Evolutionary conservation across 37 sponge, comb jelly and placozoan species (phyloP), one percentile per base, ranked within the genome.

Genomic region (Amphimedon queenslandica): DNA sequence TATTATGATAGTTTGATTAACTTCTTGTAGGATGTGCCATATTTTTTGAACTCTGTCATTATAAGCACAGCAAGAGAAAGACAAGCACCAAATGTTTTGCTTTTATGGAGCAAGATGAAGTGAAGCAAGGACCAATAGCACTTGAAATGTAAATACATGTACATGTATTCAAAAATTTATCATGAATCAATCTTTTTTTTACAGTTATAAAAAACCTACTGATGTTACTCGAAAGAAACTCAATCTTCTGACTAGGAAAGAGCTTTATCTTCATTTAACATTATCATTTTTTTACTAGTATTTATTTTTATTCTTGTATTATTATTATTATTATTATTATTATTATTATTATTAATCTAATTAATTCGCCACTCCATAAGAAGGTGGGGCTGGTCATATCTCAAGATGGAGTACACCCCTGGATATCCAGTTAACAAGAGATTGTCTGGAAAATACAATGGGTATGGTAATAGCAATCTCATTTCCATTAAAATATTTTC

Each of bases 181-280:
- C n/a, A n/a, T 47, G 13, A 47, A 13, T 47, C 53, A 47, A 13
- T 47, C 53, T 47, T 47, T 8, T 8, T 47, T 47, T 8, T 47
- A 35, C 43, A 91, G 92, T 29, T 91, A 91, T 65, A 91, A 86
- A 66, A 91, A 91, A 57, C 92, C 92, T 66, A 82, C 87, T 20
- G 83, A 91, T 33, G 86, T 73, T 53, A 75, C 37, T 51, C 67
- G 83, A 1, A 81, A 86, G 74, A 84, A 80, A 34, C 72, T 91
- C 24, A 53, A 68, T 40, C 82, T 91, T 13, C 76, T 87, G 51
- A 81, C 87, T 20, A 66, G 53, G 21, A 91, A 91, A 63, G 83
- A 82, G n/a, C 83, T 87, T 57, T 91, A 91, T 40, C 83, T 91
- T 41, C 87, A 91, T 47, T 51, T 91, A 27, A 85, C 71, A 25